Conservation (phyloP, 2,888 invertebrate genomes). For the Xylota segnis region DNA sequence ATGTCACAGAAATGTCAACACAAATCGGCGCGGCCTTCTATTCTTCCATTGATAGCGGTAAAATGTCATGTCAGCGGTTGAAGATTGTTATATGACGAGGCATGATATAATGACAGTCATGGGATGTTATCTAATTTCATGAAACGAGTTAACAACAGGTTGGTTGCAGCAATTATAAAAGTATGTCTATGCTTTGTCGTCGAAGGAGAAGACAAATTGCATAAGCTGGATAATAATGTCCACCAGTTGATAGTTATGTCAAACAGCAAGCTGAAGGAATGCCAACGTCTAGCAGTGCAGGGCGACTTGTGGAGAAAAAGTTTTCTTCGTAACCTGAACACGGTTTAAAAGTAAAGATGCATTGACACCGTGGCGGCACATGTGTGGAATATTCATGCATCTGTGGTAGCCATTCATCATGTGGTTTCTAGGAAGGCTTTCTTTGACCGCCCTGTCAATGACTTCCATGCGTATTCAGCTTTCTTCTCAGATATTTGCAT, state of each 20-base stretch:
- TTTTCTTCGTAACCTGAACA: no score
- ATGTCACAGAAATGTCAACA: neutral
- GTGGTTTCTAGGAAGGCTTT: no score
- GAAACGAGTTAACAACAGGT: slow-evolving; percentile 12
- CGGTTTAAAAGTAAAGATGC: no score
- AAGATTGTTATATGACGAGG: neutral
- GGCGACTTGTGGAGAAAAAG: neutral
- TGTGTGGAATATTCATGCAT: no score
- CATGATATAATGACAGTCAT: slow-evolving; percentile 11
- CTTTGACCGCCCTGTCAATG: no score
- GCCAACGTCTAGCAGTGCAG: no score
- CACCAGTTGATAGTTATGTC: neutral
- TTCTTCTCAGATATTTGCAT: no score
- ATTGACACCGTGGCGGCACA: no score
- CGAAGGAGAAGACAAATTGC: neutral
- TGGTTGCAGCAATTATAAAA: slow-evolving; percentile 5
- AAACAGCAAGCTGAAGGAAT: neutral
- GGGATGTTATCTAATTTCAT: slow-evolving; percentile 13
- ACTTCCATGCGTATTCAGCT: no score
- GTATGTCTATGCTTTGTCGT: neutral
- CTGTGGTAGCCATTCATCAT: no score
- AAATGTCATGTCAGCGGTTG: neutral
- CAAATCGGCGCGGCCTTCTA: neutral
- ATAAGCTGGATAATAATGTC: neutral
- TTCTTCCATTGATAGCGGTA: neutral